Evolutionary conservation across 2,797 vertebrate genomes (phyloP), one percentile per base, ranked within the genome.

Genomic region (Nothura maculosa): DNA sequence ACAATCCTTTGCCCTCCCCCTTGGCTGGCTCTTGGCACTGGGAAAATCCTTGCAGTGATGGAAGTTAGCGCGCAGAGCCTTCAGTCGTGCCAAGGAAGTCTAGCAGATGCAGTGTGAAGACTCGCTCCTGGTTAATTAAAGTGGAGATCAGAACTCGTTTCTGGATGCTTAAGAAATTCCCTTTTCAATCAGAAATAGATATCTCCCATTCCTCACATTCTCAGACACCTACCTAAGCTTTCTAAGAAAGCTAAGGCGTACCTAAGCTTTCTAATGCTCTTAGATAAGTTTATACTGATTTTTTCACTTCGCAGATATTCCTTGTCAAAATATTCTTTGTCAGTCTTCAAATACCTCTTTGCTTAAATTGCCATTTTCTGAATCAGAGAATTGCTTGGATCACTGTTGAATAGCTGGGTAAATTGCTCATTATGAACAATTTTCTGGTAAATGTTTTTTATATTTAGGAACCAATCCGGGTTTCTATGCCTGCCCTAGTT

Each of bases 101-200:
- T 10, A 68, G 75, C 84, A 92, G 68, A 92, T 80, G 83, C 70
- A 64, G 76, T 77, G 92, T 68, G 81, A 94, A 91, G 85, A 90
- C 81, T 93, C 64, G 45, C 73, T 94, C 69, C 86, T 93, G 68
- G 94, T 90, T 93, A 92, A 95, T 94, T 90, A 72, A 94, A 94
- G 38, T 43, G 45, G 42, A 88, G 90, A 78, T 90, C 94, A 87
- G 75, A 73, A 36, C 78, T 83, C 68, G 58, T 61, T 94, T 60
- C 72, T 85, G 76, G 75, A 63, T 89, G 86, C 62, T 75, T 89
- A 86, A 64, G 55, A 74, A 95, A 4, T 7, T 85, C 85, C 85
- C 75, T 90, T 89, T 66, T 62, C 76, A 15, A 1, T 78, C 57
- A 61, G 27, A 52, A 75, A 8, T 8, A 22, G 8, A 77, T 62